A percentile compares a stretch with the other conserved stretches of the same genome.
These are phyloP conservation scores for Pangasius krempfi DNA, from an alignment of 2,797 vertebrate genomes.

Conservation along the genomic window DNA sequence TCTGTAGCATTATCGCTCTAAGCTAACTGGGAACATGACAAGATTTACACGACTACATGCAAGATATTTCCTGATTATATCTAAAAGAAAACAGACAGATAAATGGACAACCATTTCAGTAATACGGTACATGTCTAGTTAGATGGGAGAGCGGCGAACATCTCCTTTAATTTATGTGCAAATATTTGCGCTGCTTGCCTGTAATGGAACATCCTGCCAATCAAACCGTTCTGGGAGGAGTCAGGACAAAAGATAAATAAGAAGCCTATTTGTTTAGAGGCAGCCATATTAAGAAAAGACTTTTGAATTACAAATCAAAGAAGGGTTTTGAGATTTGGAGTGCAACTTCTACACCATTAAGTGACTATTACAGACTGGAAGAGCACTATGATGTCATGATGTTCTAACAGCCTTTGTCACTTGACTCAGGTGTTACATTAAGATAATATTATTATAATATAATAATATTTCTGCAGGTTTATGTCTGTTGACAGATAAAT, in stretches of 20 bases:
- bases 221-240: neutral
- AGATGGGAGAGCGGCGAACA: neutral
- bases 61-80: constrained; percentile 6
- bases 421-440: neutral
- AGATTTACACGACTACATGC: neutral
- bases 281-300: neutral
- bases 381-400: neutral
- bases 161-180: neutral
- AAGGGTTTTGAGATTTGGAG: neutral
- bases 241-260: neutral
- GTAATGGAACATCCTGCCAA: neutral
- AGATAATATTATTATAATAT: neutral
- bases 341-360: neutral
- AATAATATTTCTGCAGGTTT: neutral
- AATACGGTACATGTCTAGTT: neutral
- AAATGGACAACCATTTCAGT: neutral
- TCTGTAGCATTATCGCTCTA: constrained; percentile 14
- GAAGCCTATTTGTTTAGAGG: neutral
- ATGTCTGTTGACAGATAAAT: neutral
- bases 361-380: neutral
- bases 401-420: neutral
- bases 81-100: neutral
- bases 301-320: neutral
- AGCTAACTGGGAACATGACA: constrained; percentile 11
- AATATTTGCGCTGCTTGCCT: neutral